Conservation (phyloP, 2,113 vertebrate genomes). For the Strix aluco region DNA sequence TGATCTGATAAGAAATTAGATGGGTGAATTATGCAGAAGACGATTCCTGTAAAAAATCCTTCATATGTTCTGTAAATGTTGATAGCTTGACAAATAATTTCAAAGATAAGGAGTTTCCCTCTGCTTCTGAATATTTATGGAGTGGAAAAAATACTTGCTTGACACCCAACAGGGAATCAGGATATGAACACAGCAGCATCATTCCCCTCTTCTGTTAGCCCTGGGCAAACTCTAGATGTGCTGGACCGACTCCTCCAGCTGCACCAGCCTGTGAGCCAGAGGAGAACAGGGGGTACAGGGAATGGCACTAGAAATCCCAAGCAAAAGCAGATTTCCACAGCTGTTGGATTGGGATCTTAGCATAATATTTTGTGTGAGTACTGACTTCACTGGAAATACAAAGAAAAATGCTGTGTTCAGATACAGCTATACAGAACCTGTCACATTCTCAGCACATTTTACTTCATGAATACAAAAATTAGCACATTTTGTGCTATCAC, state of each 20-base stretch:
- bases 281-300: neutral
- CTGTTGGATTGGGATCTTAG: neutral
- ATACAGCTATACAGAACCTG: neutral
- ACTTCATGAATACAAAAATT: neutral
- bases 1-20: neutral
- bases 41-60: neutral
- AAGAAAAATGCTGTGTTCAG: neutral
- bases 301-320: neutral
- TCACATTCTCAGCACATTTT: neutral
- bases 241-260: neutral
- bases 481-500: neutral
- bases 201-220: neutral
- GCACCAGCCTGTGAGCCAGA: neutral
- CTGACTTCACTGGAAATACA: neutral
- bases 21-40: constrained; percentile 32
- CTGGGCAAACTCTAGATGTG: neutral
- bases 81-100: constrained; percentile 36
- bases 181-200: neutral
- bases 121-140: constrained; percentile 17
- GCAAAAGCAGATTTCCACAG: neutral
- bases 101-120: constrained; percentile 25
- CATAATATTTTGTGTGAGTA: neutral
- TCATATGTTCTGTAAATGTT: neutral
- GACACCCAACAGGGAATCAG: neutral
- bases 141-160: neutral